A percentile compares a stretch with the other conserved stretches of the same genome.
Evolutionary conservation across 2,888 invertebrate species (phyloP).

Genomic region (Trisateles emortualis): DNA sequence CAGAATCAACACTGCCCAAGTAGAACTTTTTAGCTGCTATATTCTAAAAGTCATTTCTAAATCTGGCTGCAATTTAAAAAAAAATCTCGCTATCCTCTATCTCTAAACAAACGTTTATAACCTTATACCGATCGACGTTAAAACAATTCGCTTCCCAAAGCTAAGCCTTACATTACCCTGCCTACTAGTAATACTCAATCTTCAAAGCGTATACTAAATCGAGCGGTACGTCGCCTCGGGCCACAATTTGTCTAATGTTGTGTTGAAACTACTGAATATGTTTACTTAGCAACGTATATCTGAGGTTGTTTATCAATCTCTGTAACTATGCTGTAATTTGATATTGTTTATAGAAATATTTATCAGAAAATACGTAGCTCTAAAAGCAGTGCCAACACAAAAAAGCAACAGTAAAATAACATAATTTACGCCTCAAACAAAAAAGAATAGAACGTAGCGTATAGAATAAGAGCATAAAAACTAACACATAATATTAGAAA

Average conservation of each 20-base stretch:
- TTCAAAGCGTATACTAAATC: slow-evolving; percentile 43
- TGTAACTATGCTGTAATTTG: slow-evolving; percentile 12
- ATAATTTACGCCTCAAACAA: background rate
- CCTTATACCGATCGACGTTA: background rate
- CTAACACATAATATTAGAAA: no score
- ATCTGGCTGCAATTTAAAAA: no score
- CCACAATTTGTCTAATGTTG: slow-evolving; percentile 59
- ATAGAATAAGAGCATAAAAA: no score
- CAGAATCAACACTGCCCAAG: no score
- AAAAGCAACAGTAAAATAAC: background rate
- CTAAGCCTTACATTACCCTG: slow-evolving; percentile 3
- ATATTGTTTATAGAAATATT: background rate
- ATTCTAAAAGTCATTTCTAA: no score
- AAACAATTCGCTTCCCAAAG: background rate
- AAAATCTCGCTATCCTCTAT: no score
- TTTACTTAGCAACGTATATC: slow-evolving; percentile 33
- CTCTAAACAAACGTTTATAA: no score
- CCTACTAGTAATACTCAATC: slow-evolving; percentile 18
- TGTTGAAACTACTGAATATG: slow-evolving; percentile 46
- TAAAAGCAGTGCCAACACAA: background rate
- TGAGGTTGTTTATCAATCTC: slow-evolving; percentile 21
- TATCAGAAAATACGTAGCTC: background rate
- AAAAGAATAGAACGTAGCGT: no score
- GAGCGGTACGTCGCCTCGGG: slow-evolving; percentile 37
- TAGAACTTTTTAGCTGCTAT: no score